A percentile compares a stretch with the other conserved stretches of the same genome.
Conservation (phyloP, 1,140 invertebrate genomes). For the Trichomalopsis sarcophagae region DNA sequence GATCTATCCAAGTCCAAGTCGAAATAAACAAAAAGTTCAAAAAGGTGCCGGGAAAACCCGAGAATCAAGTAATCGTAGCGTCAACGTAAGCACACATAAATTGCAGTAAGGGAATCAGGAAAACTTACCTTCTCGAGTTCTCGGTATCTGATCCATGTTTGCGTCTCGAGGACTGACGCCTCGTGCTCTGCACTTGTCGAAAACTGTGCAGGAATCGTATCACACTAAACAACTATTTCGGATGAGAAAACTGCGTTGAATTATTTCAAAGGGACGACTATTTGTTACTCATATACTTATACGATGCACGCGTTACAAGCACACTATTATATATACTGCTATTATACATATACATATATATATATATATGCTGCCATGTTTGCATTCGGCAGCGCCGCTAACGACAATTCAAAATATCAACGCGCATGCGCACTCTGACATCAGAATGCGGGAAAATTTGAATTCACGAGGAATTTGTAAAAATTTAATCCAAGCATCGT, state of each 20-base stretch:
- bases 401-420: too few relatives aligned
- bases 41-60: too few relatives aligned
- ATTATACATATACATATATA: neutral
- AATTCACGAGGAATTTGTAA: too few relatives aligned
- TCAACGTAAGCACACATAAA: neutral
- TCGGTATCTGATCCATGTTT: constrained; percentile 77
- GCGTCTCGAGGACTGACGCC: neutral
- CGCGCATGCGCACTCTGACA: neutral
- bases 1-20: too few relatives aligned
- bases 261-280: neutral
- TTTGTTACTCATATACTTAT: neutral
- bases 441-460: too few relatives aligned
- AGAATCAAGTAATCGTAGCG: too few relatives aligned
- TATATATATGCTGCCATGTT: constrained; percentile 30
- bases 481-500: too few relatives aligned
- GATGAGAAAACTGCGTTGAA: neutral
- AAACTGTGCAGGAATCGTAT: neutral
- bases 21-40: too few relatives aligned
- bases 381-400: constrained; percentile 7
- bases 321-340: too few relatives aligned
- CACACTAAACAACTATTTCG: neutral
- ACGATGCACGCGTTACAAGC: neutral
- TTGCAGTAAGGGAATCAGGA: neutral
- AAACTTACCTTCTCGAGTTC: constrained; percentile 85
- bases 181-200: too few relatives aligned